A percentile compares a stretch with the other conserved stretches of the same genome.
Conservation (phyloP, 1,140 invertebrate genomes). For the Latrodectus geometricus region DNA sequence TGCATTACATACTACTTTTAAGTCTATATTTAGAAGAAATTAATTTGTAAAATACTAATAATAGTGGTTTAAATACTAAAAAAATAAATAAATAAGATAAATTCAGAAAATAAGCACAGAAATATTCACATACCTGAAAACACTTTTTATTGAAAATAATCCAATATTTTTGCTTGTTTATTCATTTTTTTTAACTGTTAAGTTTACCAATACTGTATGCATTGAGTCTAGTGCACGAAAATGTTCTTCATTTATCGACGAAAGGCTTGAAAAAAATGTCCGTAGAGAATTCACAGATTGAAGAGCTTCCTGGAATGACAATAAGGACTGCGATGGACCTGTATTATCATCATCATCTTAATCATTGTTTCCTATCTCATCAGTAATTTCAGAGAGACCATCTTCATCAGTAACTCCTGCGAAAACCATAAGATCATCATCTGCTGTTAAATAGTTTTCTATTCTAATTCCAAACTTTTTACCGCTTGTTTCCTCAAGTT, state of each 20-base stretch:
- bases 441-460: constrained; percentile 4
- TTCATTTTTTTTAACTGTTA: constrained; percentile 16
- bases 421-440: background rate
- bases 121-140: no score
- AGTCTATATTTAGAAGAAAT: no score
- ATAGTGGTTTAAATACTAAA: no score
- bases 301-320: constrained; percentile 13
- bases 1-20: no score
- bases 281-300: constrained; percentile 8
- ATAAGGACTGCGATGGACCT: constrained; percentile 10
- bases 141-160: no score
- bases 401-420: background rate
- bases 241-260: constrained; percentile 8
- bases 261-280: constrained; percentile 17
- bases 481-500: constrained; percentile 13
- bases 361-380: background rate
- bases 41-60: no score
- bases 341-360: constrained; percentile 5
- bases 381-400: background rate
- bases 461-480: constrained; percentile 1
- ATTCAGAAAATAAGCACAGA: no score
- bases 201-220: constrained; percentile 6
- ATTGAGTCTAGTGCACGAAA: constrained; percentile 13
- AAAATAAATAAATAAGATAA: no score
- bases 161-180: no score